Evolutionary conservation across 1,140 invertebrate species (phyloP), one percentile per base, ranked within the genome.

Genomic region (Hyphantria cunea): DNA sequence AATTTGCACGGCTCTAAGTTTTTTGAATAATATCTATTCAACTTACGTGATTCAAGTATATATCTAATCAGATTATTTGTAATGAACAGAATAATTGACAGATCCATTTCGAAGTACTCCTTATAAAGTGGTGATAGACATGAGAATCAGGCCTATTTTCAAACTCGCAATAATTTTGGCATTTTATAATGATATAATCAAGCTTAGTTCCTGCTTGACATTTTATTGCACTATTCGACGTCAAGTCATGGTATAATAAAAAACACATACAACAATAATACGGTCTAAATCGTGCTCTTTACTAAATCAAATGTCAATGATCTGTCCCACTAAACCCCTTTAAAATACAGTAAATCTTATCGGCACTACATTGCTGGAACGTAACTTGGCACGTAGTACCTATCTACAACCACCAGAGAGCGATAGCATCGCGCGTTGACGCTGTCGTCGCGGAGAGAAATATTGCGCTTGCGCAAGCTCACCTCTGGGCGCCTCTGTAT

Each of bases 401-500:
- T 58, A 71, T 58, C 45, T 48, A 11, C 15, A 33, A 33, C 44
- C 55, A 58, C 65, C 64, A 68, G 63, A 51, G 63, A 64, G 64
- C 44, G 55, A 80, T 80, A 61, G 51, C 74, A 80, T 82, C 80
- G 60, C 64, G 61, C 60, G 64, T 66, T 64, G 68, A 64, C 72
- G 68, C 54, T 62, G 56, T 70, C 72, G 68, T 51, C 60, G 56
- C 71, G 44, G n/a, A 41, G 68, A 72, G 74, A 76, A 78, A 72
- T 77, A 80, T 75, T 72, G 72, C 55, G 55, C 44, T 12, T 32
- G 55, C 45, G 45, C 45, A 58, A 25, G 31, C 55, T 48, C 55
- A 49, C 55, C 48, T 58, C 55, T 58, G 55, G 55, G 9, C 7
- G 13, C 14, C 55, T 31, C 13, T 8, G 42, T 58, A 58, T 42